Evolutionary conservation across 1,140 invertebrate genomes (phyloP).

Genomic region (Caenorhabditis brenneri): DNA sequence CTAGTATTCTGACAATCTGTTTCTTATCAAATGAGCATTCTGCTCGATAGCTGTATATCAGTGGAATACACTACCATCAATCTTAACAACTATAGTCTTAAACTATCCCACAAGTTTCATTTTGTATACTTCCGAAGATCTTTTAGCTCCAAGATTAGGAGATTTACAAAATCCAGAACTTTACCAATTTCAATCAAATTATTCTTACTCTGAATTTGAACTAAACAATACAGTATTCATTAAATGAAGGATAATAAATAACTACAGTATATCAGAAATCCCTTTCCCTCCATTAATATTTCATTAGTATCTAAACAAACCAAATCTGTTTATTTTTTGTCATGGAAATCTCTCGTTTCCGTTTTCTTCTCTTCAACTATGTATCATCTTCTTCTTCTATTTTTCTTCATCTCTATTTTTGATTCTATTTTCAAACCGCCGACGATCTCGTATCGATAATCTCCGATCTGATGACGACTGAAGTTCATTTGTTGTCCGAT

Average conservation of each 20-base stretch:
- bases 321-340: background rate
- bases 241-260: background rate
- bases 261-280: background rate
- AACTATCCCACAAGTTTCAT: no score
- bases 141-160: no score
- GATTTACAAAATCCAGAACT: no score
- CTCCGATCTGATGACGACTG: conserved; percentile 39
- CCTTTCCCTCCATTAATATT: background rate
- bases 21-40: no score
- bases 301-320: background rate
- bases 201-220: no score
- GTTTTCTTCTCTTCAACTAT: background rate
- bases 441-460: conserved; percentile 40
- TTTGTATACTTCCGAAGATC: no score
- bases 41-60: no score
- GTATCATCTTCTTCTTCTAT: background rate
- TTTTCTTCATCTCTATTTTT: background rate
- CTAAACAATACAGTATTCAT: no score
- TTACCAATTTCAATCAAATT: no score
- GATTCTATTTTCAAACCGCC: background rate
- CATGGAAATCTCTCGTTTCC: background rate
- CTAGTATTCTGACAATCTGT: no score
- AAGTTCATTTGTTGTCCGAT: conserved; percentile 39
- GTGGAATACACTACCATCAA: no score
- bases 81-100: no score